Conservation (phyloP, 2,797 vertebrate species). For the Acropternis orthonyx region DNA sequence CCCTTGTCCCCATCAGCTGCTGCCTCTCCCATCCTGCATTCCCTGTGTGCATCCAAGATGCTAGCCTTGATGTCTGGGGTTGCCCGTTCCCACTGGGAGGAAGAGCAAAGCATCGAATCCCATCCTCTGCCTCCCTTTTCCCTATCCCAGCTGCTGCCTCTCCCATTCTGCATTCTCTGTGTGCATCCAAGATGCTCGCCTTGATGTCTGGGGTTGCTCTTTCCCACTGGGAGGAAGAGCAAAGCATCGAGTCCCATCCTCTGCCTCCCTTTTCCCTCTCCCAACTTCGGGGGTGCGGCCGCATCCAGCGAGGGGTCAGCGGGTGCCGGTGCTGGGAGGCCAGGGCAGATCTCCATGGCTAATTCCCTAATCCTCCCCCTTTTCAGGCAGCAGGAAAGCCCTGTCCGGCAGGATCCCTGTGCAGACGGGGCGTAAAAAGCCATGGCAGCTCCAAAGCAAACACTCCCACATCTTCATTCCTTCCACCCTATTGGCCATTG, state of each 20-base stretch:
- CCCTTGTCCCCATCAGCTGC: not conserved
- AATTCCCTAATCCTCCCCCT: conserved; percentile 60
- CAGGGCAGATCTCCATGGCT: conserved; percentile 58
- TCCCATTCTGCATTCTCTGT: not conserved
- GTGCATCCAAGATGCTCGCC: not conserved
- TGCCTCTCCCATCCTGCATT: not conserved
- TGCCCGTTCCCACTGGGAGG: not conserved
- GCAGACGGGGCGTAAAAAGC: conserved; percentile 57
- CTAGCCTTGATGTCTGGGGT: not conserved
- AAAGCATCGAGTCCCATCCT: not conserved
- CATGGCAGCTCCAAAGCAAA: conserved; percentile 66
- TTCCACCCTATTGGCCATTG: conserved; percentile 75
- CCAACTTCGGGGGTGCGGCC: not conserved
- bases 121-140: not conserved
- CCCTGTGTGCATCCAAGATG: not conserved
- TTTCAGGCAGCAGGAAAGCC: conserved; percentile 64
- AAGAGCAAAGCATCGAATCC: not conserved
- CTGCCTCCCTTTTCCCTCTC: not conserved
- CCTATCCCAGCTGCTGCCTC: not conserved
- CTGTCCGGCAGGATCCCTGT: not conserved
- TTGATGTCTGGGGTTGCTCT: not conserved
- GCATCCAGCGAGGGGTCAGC: not conserved
- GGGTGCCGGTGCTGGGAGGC: not conserved
- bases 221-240: not conserved
- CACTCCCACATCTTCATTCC: conserved; percentile 72